A percentile compares a stretch with the other conserved stretches of the same genome.
phyloP scores from a whole-genome alignment of 2,888 invertebrate species.

The Platerodrilus igneus region DNA sequence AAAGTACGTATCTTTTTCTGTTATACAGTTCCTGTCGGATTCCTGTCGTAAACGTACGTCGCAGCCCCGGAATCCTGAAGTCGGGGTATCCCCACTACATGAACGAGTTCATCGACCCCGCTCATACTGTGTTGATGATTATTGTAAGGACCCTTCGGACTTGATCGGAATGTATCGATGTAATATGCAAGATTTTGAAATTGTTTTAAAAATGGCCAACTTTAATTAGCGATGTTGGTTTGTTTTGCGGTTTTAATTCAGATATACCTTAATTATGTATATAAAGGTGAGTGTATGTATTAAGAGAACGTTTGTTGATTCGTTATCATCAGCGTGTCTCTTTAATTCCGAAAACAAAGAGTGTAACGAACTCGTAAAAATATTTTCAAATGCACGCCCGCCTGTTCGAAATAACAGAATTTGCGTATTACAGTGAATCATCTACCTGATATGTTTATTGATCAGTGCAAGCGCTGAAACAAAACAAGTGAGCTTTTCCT shows the following conservation, averaged over 20 bases:
- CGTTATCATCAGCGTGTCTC: too few species aligned
- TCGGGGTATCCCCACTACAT: slow-evolving; percentile 43
- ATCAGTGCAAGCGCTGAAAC: too few species aligned
- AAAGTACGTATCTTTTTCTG: slow-evolving; percentile 31
- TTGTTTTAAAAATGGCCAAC: too few species aligned
- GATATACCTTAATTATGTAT: too few species aligned
- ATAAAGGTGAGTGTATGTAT: too few species aligned
- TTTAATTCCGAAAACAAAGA: slow-evolving; percentile 22
- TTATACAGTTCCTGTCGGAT: slow-evolving; percentile 27
- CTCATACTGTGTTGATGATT: slow-evolving; percentile 43
- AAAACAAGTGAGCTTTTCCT: too few species aligned
- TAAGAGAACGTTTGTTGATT: too few species aligned
- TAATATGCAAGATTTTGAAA: slow-evolving; percentile 28
- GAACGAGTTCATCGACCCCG: slow-evolving; percentile 42
- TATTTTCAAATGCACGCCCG: slow-evolving; percentile 18
- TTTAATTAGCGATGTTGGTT: too few species aligned
- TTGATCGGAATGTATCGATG: slow-evolving; percentile 35
- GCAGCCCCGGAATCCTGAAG: slow-evolving; percentile 40
- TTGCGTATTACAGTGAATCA: too few species aligned
- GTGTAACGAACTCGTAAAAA: slow-evolving; percentile 20
- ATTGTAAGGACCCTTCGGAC: slow-evolving; percentile 29
- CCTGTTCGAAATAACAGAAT: slow-evolving; percentile 15
- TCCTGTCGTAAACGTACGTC: slow-evolving; percentile 38
- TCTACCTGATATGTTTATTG: too few species aligned
- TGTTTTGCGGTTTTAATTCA: too few species aligned